These are phyloP conservation scores for Thymelicus acteon DNA, from an alignment of 2,888 invertebrate species.

Conservation along the genomic window DNA sequence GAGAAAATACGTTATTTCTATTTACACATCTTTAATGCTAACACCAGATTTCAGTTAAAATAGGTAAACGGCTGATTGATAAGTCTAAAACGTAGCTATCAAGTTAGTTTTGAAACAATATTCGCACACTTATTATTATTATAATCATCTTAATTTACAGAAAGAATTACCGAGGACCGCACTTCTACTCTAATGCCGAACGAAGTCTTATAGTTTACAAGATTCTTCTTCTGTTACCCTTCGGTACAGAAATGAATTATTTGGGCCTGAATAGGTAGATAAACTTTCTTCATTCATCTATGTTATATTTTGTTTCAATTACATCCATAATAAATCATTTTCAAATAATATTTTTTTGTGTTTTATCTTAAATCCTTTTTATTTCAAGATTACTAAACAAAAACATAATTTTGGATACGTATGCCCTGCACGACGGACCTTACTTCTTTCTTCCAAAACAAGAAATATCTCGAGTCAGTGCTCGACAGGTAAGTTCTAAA, in stretches of 20 bases:
- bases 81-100: too few relatives aligned
- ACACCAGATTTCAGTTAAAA: too few relatives aligned
- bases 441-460: conserved; percentile 45
- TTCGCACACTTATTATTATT: too few relatives aligned
- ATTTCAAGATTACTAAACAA: conserved; percentile 41
- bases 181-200: conserved; percentile 45
- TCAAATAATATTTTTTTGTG: background rate
- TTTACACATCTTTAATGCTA: too few relatives aligned
- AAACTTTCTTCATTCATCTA: background rate
- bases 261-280: conserved; percentile 42
- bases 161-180: conserved; percentile 40
- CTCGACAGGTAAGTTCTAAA: conserved; percentile 55
- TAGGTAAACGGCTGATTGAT: too few relatives aligned
- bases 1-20: too few relatives aligned
- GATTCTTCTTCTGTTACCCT: conserved; percentile 44
- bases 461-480: conserved; percentile 52
- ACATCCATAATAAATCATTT: conserved; percentile 1
- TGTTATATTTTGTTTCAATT: background rate
- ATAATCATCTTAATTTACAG: conserved; percentile 16
- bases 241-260: conserved; percentile 42
- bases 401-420: conserved; percentile 43
- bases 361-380: background rate
- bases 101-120: too few relatives aligned
- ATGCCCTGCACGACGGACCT: conserved; percentile 48
- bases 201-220: conserved; percentile 47